Evolutionary conservation across 2,888 invertebrate species (phyloP).

Genomic region (Agonum fuliginosum): DNA sequence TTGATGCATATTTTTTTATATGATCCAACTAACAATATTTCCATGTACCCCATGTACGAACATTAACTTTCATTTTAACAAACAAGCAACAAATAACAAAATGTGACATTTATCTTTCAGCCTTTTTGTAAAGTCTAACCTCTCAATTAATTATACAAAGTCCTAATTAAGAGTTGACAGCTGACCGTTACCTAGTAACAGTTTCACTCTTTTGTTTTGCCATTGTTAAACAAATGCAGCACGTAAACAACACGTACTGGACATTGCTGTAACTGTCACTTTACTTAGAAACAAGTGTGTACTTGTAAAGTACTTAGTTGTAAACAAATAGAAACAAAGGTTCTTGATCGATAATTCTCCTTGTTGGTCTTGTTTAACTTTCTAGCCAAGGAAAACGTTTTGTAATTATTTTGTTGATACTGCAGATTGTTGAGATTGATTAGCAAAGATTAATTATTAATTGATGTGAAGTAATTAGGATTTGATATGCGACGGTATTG

Average conservation of each 20-base stretch:
- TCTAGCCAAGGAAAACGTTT: not conserved
- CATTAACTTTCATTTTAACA: too few species aligned
- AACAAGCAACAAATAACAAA: too few species aligned
- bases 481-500: not conserved
- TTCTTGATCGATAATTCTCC: not conserved
- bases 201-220: constrained; percentile 28
- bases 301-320: not conserved
- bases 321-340: not conserved
- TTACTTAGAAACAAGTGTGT: not conserved
- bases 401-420: constrained; percentile 11
- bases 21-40: too few species aligned
- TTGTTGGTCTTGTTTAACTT: constrained; percentile 8
- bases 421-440: constrained; percentile 17
- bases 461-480: constrained; percentile 12
- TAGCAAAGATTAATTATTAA: constrained; percentile 16
- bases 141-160: constrained; percentile 18
- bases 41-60: too few species aligned
- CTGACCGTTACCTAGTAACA: constrained; percentile 28
- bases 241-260: not conserved
- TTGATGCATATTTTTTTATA: too few species aligned
- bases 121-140: not conserved
- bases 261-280: constrained; percentile 3
- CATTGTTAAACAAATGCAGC: constrained; percentile 32
- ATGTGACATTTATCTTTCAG: not conserved
- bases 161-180: constrained; percentile 23